Evolutionary conservation across 1,140 invertebrate genomes (phyloP).

Genomic region (Drosophila jambulina): DNA sequence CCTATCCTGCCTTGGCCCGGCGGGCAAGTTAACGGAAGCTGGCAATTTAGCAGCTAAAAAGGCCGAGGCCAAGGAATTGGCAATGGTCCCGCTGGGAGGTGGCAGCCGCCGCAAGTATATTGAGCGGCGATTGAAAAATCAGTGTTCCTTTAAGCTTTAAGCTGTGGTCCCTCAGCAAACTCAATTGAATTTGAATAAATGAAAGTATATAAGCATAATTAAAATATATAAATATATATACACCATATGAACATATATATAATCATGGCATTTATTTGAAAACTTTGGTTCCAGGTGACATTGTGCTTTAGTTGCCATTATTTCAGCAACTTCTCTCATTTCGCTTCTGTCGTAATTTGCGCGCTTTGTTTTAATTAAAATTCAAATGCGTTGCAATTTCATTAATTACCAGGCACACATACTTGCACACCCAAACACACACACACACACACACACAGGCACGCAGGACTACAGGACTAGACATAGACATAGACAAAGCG

Average conservation of each 20-base stretch:
- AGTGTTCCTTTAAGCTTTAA: slow-evolving; percentile 10
- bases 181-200: slow-evolving; percentile 1
- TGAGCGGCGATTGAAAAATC: slow-evolving; percentile 56
- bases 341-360: slow-evolving; percentile 66
- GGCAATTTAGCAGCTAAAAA: slow-evolving; percentile 82
- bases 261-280: background rate
- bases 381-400: slow-evolving; percentile 83
- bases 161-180: background rate
- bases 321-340: slow-evolving; percentile 6
- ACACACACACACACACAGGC: slow-evolving; percentile 20
- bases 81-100: slow-evolving; percentile 46
- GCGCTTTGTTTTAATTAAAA: slow-evolving; percentile 84
- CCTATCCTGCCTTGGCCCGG: slow-evolving; percentile 34
- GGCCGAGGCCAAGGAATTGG: slow-evolving; percentile 56
- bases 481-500: slow-evolving; percentile 30
- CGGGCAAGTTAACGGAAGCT: slow-evolving; percentile 79
- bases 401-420: slow-evolving; percentile 78
- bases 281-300: background rate
- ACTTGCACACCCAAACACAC: slow-evolving; percentile 14
- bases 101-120: slow-evolving; percentile 23
- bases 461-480: slow-evolving; percentile 19
- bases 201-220: background rate
- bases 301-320: slow-evolving; percentile 7
- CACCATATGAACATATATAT: background rate
- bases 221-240: background rate